Evolutionary conservation across 2,113 vertebrate genomes (phyloP), one percentile per base, ranked within the genome.

Genomic region (Elanus axillaris): DNA sequence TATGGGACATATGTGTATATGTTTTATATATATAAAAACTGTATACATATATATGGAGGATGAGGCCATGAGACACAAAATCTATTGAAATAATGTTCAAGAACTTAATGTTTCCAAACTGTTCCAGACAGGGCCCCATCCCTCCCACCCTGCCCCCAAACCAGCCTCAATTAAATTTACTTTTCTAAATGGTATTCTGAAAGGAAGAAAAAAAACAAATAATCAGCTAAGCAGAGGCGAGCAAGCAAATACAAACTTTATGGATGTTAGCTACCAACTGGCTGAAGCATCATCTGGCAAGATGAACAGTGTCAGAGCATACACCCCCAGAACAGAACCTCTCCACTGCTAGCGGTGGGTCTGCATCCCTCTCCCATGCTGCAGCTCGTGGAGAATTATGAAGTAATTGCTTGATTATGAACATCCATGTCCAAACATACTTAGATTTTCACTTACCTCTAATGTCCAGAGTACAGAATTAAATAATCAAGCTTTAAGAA

Each of bases 131-230:
- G 13, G 4, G 11, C 45, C 40, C 6, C 26, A 16, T 19, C 4
- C 1, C 4, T 10, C 11, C 22, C 9, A 8, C 5, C 5, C 2
- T 50, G 0, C 34, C n/a, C 6, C 16, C 23, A 10, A 9, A 3
- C 4, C 14, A 50, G 10, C 16, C 25, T 69, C 25, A 36, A 1
- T 43, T 48, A 16, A 11, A 72, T 25, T 7, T 62, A 36, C 16
- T 58, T 68, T 79, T 27, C 32, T n/a, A 38, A 60, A 40, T 6
- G 2, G 6, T n/a, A 34, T 32, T 67, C 17, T 26, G 36, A 82
- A 64, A 64, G 17, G 7, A 50, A 36, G 7, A 29, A n/a, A 43
- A 20, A 53, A 29, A 52, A 52, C 27, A 53, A 53, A 53, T 43
- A 55, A 14, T 20, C 3, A 52, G 17, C 5, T 27, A 22, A 15